Percentiles rank a stretch among this genome's conserved stretches.
Evolutionary conservation across 53 echinoderm and acorn worm species (phyloP).

Genomic region (Zoroaster sp.): DNA sequence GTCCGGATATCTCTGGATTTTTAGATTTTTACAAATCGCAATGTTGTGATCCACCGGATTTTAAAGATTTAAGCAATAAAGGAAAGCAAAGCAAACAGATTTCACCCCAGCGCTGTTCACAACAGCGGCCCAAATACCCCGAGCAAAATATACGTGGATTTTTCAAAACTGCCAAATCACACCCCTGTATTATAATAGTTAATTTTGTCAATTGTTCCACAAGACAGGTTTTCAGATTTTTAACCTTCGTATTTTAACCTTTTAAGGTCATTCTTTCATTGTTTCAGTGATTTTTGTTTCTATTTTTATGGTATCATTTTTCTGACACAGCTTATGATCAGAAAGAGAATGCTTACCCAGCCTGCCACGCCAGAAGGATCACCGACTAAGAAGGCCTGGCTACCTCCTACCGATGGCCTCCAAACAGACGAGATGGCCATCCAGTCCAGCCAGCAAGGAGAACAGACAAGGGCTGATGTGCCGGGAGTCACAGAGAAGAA

Average conservation of each 20-base stretch:
- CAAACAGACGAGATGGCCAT: neutral
- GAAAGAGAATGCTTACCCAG: conserved; percentile 21
- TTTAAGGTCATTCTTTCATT: neutral
- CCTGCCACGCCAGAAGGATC: conserved; percentile 22
- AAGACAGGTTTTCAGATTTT: too few species aligned
- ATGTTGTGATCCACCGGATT: too few species aligned
- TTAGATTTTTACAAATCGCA: too few species aligned
- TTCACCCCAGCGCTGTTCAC: too few species aligned
- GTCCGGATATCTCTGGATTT: too few species aligned
- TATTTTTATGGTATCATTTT: neutral
- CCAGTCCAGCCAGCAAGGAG: neutral
- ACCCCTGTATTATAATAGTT: too few species aligned
- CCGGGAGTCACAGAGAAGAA: neutral
- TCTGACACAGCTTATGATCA: neutral
- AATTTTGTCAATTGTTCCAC: too few species aligned
- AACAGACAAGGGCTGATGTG: neutral
- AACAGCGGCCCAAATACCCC: too few species aligned
- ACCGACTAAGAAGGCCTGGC: neutral
- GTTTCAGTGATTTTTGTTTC: neutral
- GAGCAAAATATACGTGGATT: too few species aligned
- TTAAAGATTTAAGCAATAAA: too few species aligned
- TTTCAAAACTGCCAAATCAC: too few species aligned
- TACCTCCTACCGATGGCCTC: neutral
- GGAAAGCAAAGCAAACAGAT: too few species aligned
- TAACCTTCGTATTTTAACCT: neutral